Base-by-base conservation (phyloP, 2,888 invertebrate species). In the Epistrophe eligans region DNA sequence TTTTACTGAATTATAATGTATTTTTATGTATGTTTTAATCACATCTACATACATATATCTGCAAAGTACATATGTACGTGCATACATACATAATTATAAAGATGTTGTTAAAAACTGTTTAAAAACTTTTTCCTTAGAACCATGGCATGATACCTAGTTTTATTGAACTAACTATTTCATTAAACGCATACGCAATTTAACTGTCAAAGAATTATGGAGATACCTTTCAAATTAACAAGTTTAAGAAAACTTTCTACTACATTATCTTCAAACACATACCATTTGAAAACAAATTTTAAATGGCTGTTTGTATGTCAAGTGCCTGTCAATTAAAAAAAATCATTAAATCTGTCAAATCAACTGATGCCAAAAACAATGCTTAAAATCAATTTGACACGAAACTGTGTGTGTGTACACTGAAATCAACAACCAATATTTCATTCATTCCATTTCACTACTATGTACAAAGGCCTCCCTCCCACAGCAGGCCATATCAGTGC, bases 281-380 rank as follows among this genome's bases (percentile, higher is more conserved):
- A 17, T 43, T 24, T 4, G 0, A 8, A 17, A 50, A 40, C 32
- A 24, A 40, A n/a, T n/a, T 55, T 48, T 57, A 50, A 19, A n/a
- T 40, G 72, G 55, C 13, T 17, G 17, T 67, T 72, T 77, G 58
- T 66, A 67, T 60, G 79, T 58, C 80, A 67, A 50, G 60, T 79
- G 73, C 50, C 66, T 80, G 60, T 67, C 79, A 73, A 72, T 40
- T 66, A 67, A 70, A 67, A 60, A 67, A 60, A 55, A 11, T 57
- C 71, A 77, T 80, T 60, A 19, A 58, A 67, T 72, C 80, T 77
- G 80, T 84, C 84, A 84, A 70, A 50, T 62, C n/a, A 40, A 45
- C 28, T 72, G 15, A 60, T 62, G 35, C 5, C 6, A 70, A n/a
- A 79, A 62, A 40, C 52, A 60, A 45, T 62, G 38, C 55, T 19